Percentiles rank a stretch among this genome's conserved stretches.
Evolutionary conservation across 2,797 vertebrate genomes (phyloP).

Genomic region (Coilia nasus): DNA sequence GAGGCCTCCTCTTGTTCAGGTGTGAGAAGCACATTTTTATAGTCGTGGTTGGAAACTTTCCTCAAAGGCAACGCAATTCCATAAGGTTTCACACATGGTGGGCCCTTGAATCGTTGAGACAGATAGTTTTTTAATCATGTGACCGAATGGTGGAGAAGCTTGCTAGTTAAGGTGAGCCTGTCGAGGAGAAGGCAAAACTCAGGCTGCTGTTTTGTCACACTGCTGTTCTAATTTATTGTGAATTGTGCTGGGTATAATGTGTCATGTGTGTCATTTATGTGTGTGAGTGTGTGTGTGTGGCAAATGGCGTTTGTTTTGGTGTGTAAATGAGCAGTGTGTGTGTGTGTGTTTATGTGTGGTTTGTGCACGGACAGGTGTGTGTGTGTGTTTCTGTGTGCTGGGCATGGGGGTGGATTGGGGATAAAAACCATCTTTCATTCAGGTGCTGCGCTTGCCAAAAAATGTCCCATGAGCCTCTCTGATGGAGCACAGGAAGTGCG

Average conservation of each 20-base stretch:
- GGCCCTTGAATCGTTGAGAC: neutral
- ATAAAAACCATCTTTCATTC: constrained; percentile 17
- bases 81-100: neutral
- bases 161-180: neutral
- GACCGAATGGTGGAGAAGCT: neutral
- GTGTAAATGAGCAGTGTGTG: too few species aligned
- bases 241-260: neutral
- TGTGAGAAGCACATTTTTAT: neutral
- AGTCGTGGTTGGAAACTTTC: neutral
- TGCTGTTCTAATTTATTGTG: neutral
- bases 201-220: neutral
- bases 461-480: constrained; percentile 3
- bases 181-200: neutral
- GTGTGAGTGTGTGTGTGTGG: neutral
- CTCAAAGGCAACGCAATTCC: neutral
- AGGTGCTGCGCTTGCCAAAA: constrained; percentile 12
- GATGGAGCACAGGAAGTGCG: neutral
- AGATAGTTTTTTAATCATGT: neutral
- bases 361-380: too few species aligned
- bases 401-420: neutral
- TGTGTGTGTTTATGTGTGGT: neutral
- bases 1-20: neutral
- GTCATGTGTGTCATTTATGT: neutral
- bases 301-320: neutral
- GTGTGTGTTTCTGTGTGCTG: neutral